Base-by-base conservation (phyloP, 2,888 invertebrate genomes). In the Athalia circularis region DNA sequence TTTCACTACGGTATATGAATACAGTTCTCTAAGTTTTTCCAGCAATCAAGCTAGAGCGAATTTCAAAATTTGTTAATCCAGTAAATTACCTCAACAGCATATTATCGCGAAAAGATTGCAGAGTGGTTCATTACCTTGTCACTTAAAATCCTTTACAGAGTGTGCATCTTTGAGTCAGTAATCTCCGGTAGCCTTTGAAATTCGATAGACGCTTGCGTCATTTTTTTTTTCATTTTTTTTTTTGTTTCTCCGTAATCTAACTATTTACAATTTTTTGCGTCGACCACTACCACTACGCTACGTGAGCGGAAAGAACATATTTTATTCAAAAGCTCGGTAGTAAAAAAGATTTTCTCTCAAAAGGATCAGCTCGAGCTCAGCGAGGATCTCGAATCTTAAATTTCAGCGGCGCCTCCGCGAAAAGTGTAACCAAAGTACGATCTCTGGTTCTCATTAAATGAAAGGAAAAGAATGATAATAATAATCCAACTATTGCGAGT, bases 251-350 rank as follows among this genome's bases (percentile, higher is more conserved):
- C 47, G 4, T 65, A 11, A 54, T 54, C n/a, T 54, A n/a, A 54
- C 54, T 54, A 11, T 68, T 29, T 52, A n/a, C 52, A 11, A 15
- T 15, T 67, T 68, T 68, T 54, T 54, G 50, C 13, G 43, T 11
- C n/a, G 29, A 47, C 59, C 59, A 72, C 59, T 29, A 29, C 29
- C 29, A 2, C 29, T 29, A 59, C 45, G 72, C 52, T 48, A 15
- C 62, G 5, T 29, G 11, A 15, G 4, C 13, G 29, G 29, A 45
- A 11, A 45, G 75, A 50, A 62, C 29, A 75, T 75, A 75, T 75
- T 75, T 75, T 75, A 75, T 75, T 75, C 75, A 75, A 64, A 62
- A 50, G 75, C 75, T 75, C 29, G 62, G 75, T 48, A 43, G 50
- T 61, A 75, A 75, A 75, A 62, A 75, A 75, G 62, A 62, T 62